Base-by-base conservation (phyloP, 2,888 invertebrate species). In the Rhamnusium bicolor region DNA sequence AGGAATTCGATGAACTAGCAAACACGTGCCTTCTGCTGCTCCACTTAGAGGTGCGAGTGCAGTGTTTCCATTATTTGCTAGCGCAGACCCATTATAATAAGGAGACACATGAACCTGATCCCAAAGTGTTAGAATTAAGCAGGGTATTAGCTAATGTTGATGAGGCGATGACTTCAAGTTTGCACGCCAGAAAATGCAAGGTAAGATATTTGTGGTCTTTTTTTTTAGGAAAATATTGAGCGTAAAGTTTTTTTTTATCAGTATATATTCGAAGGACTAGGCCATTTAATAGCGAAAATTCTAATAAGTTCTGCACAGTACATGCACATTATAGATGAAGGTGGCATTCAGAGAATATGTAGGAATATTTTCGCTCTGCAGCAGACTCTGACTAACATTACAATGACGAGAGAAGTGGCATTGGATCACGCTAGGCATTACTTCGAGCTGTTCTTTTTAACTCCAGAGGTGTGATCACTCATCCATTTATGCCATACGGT, bases 41-140 rank as follows among this genome's bases (percentile, higher is more conserved):
- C 67, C 98, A 98, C 90, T 90, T 98, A 80, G 98, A 99, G 91
- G 95, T 96, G 81, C 92, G 98, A 72, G 97, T 98, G 53, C 97
- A 98, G 86, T 98, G 98, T 88, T 98, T 98, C 90, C 96, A 96
- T 89, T 97, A 97, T 89, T 90, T 98, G 78, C 91, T 88, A 71
- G 87, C 87, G 0, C 87, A 87, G 70, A 85, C 85, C 1, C 85
- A 90, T 76, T 86, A 88, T 69, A 92, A 92, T 74, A 92, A 93
- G 81, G 94, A 94, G 86, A 92, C 93, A 66, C 92, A 95, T 78
- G 95, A 95, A 81, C 93, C 94, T 6, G 94, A 94, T 89, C 92
- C 92, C 49, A 93, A 93, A 86, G 94, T 94, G 51, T 90, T 94
- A 73, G 94, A 95, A 83, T 89, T 97, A 47, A 95, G 94, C 81